Evolutionary conservation across 92 coral and sea anemone species (phyloP).

Genomic region (Epizoanthus scotinus): DNA sequence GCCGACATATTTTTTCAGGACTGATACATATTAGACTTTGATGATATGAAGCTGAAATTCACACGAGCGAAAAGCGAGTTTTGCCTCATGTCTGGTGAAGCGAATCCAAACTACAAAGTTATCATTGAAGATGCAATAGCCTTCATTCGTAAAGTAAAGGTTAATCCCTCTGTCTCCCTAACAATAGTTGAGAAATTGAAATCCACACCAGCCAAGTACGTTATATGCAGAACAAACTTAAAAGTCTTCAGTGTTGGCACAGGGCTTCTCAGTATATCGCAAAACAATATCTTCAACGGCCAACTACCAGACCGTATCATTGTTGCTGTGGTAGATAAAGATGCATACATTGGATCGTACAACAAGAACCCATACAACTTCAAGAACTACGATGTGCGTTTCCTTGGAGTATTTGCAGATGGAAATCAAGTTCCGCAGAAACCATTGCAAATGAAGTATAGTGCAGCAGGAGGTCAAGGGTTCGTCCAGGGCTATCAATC

Average conservation of each 20-base stretch:
- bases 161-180: constrained; percentile 46
- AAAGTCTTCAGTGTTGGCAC: constrained; percentile 48
- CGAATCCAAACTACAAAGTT: constrained; percentile 51
- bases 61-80: too few species aligned
- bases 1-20: constrained; percentile 47
- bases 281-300: constrained; percentile 58
- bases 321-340: too few species aligned
- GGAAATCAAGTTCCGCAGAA: constrained; percentile 52
- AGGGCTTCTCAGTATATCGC: constrained; percentile 50
- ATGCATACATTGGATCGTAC: constrained; percentile 56
- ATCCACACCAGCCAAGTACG: constrained; percentile 66
- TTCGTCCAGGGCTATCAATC: constrained; percentile 40
- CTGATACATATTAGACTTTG: constrained; percentile 39
- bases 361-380: constrained; percentile 52
- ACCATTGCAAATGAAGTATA: constrained; percentile 55
- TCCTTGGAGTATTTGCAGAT: constrained; percentile 50
- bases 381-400: too few species aligned
- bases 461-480: constrained; percentile 40
- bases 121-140: constrained; percentile 55
- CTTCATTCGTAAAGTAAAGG: too few species aligned
- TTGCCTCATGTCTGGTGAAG: constrained; percentile 51
- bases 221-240: constrained; percentile 50
- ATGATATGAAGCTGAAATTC: constrained; percentile 55
- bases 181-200: constrained; percentile 50
- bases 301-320: constrained; percentile 47